These are phyloP conservation scores for Stenolophus ochropezus DNA, from an alignment of 2,888 invertebrate species.

Conservation along the genomic window DNA sequence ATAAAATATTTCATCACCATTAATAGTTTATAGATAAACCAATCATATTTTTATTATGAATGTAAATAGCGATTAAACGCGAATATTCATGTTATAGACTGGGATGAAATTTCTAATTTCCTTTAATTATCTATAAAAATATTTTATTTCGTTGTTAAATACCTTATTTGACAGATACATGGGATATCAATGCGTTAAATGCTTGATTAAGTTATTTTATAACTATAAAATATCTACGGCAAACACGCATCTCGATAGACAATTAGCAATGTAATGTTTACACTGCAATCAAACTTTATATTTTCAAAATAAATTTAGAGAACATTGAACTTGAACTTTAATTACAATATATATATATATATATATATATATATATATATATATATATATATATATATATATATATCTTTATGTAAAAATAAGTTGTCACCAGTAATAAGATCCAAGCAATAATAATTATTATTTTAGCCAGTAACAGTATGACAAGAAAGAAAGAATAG, in stretches of 20 bases:
- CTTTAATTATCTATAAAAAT: slow-evolving; percentile 26
- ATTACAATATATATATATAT: too few species aligned
- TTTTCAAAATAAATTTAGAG: too few species aligned
- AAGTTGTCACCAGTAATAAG: too few species aligned
- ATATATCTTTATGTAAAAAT: too few species aligned
- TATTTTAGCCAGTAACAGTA: too few species aligned
- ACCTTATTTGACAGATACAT: slow-evolving; percentile 4
- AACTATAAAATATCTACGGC: not conserved
- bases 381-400: too few species aligned
- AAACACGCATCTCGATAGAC: slow-evolving; percentile 2
- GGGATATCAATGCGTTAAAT: slow-evolving; percentile 3
- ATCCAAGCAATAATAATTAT: too few species aligned
- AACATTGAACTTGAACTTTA: too few species aligned
- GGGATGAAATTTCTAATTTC: slow-evolving; percentile 21
- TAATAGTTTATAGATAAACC: not conserved
- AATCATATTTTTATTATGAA: not conserved
- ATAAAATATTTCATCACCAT: not conserved
- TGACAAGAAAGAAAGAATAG: slow-evolving; percentile 24
- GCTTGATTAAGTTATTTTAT: slow-evolving; percentile 29
- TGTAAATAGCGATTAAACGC: not conserved
- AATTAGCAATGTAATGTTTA: not conserved
- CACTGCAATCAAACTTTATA: too few species aligned
- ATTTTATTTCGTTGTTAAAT: slow-evolving; percentile 28
- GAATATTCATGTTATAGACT: not conserved
- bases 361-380: too few species aligned